Evolutionary conservation across 2,888 invertebrate species (phyloP).

Genomic region (Silvanus unidentatus): DNA sequence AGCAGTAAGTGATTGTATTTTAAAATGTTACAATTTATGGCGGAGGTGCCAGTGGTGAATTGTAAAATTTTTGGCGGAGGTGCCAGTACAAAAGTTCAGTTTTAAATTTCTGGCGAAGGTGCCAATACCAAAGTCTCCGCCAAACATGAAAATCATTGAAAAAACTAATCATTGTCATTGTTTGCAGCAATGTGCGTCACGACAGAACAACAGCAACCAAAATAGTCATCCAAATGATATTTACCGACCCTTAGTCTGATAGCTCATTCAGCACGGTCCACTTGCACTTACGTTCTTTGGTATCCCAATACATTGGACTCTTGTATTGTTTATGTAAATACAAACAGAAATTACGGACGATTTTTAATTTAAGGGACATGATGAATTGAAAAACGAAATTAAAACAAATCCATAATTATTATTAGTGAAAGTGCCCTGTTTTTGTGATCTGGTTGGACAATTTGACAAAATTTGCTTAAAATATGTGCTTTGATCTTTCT

Average conservation of each 20-base stretch:
- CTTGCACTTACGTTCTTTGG: slow-evolving; percentile 61
- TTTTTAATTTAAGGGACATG: too few species aligned
- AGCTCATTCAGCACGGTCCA: slow-evolving; percentile 64
- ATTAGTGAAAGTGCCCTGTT: slow-evolving; percentile 31
- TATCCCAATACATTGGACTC: slow-evolving; percentile 47
- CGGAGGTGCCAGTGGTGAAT: too few species aligned
- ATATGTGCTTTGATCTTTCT: slow-evolving; percentile 20
- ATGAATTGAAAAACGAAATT: too few species aligned
- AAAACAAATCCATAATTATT: too few species aligned
- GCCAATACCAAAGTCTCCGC: too few species aligned
- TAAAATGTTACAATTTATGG: not conserved
- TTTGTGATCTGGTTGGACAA: slow-evolving; percentile 21
- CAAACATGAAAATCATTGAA: too few species aligned
- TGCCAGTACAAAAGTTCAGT: too few species aligned
- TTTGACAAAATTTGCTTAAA: slow-evolving; percentile 20
- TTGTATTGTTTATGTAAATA: slow-evolving; percentile 46
- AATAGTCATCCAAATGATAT: slow-evolving; percentile 80
- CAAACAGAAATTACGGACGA: too few species aligned
- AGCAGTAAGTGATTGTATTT: slow-evolving; percentile 60
- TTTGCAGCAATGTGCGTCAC: slow-evolving; percentile 70
- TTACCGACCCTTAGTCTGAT: slow-evolving; percentile 64
- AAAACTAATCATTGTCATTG: slow-evolving; percentile 25
- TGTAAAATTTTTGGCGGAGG: too few species aligned
- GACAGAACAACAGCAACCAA: slow-evolving; percentile 75
- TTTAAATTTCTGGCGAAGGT: too few species aligned